Evolutionary conservation across 2,113 vertebrate species (phyloP), one percentile per base, ranked within the genome.

Genomic region (Rhinoderma darwinii): DNA sequence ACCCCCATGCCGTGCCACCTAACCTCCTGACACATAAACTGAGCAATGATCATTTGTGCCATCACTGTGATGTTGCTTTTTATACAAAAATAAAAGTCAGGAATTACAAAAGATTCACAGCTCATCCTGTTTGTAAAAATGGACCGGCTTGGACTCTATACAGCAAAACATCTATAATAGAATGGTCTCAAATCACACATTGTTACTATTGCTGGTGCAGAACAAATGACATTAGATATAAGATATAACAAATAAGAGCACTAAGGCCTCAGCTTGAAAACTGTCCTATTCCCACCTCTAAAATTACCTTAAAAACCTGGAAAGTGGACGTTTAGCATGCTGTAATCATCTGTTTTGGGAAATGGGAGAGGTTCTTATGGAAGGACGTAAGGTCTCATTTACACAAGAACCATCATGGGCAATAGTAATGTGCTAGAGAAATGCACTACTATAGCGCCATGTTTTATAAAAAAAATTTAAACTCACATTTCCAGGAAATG

Each of bases 201-300:
- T 63, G 59, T 74, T 63, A 72, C 63, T 87, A 79, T 73, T 87
- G 66, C 79, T 82, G 39, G 14, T 63, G 68, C 32, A 44, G 54
- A 82, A 75, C 56, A 43, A 35, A 61, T 84, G 82, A 85, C 17
- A 44, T 7, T 25, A 39, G 11, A 82, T 39, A 32, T 6, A 50
- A 87, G 77, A 74, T 22, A 22, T 74, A 75, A 87, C 85, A 86
- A 66, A 61, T 73, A 86, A 86, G 59, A 73, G 66, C 86, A 75
- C 77, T 74, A 86, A 73, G 85, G 61, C 77, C 73, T 86, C 77
- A 56, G 35, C 75, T 79, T 63, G 25, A 35, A 51, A 50, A 68
- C 5, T 32, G 56, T 51, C 35, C 66, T 12, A 17, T 17, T 86
- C 77, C 50, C 47, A 74, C 32, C n/a, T 37, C 12, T 56, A 39